Percentiles rank a stretch among this genome's conserved stretches.
These are phyloP conservation scores for Ariolimax columbianus DNA, from an alignment of 2,888 invertebrate species.

Conservation along the genomic window DNA sequence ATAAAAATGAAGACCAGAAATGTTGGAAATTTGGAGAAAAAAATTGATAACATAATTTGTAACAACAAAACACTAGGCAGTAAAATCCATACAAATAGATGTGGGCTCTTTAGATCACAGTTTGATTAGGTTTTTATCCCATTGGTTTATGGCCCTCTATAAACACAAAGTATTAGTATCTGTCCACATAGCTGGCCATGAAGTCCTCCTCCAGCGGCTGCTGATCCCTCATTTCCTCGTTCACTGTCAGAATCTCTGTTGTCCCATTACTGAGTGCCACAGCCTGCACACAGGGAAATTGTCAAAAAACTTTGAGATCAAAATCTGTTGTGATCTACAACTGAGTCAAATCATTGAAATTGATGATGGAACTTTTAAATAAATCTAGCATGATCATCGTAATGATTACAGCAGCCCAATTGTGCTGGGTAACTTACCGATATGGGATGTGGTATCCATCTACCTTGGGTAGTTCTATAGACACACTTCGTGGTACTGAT, in stretches of 20 bases:
- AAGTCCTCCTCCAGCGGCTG: slow-evolving; percentile 59
- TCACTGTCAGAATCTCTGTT: slow-evolving; percentile 56
- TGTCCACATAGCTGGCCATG: slow-evolving; percentile 57
- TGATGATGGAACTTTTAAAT: background rate
- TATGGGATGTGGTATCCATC: too few species aligned
- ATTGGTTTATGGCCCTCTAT: background rate
- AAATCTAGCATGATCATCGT: background rate
- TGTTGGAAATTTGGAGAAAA: too few species aligned
- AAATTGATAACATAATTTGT: too few species aligned
- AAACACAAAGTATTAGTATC: slow-evolving; percentile 52
- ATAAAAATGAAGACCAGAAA: too few species aligned
- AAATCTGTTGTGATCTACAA: background rate
- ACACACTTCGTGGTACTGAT: too few species aligned
- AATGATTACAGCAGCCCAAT: background rate
- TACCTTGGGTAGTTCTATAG: too few species aligned
- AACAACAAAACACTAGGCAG: too few species aligned
- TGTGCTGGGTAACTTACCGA: too few species aligned
- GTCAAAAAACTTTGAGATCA: background rate
- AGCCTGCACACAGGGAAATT: slow-evolving; percentile 42
- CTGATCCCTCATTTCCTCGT: slow-evolving; percentile 50
- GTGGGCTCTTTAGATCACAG: background rate
- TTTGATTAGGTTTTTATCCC: background rate
- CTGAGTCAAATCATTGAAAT: background rate
- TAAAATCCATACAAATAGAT: background rate
- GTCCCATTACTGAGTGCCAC: slow-evolving; percentile 54